Evolutionary conservation across 2,797 vertebrate genomes (phyloP).

Genomic region (Hemibagrus guttatus): DNA sequence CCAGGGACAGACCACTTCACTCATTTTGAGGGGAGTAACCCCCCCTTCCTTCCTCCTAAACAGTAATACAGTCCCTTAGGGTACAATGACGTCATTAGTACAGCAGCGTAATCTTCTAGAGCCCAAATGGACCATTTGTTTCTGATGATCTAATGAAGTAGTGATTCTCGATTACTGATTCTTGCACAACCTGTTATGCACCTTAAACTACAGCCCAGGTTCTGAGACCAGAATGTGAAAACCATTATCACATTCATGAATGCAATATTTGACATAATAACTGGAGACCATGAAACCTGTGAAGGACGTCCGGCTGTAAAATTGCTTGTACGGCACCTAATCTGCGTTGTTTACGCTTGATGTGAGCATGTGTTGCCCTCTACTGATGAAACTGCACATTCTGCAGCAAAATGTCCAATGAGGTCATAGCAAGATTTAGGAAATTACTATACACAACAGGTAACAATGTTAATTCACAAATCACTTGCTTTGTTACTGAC

Average conservation of each 20-base stretch:
- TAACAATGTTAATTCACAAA: not conserved
- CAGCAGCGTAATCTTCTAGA: slow-evolving; percentile 16
- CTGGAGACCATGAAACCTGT: not conserved
- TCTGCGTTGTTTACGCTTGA: slow-evolving; percentile 21
- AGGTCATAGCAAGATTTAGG: slow-evolving; percentile 29
- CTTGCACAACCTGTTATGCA: not conserved
- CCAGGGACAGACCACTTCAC: slow-evolving; percentile 17
- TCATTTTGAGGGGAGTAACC: not conserved
- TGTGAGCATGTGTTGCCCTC: slow-evolving; percentile 24
- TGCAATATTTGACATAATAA: slow-evolving; percentile 15
- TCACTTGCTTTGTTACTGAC: not conserved
- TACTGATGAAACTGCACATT: slow-evolving; percentile 32
- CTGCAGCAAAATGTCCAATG: slow-evolving; percentile 15
- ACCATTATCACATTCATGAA: not conserved
- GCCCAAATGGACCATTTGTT: slow-evolving; percentile 2
- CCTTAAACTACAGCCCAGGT: not conserved
- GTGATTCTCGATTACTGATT: not conserved
- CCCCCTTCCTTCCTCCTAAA: not conserved
- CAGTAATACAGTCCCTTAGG: not conserved
- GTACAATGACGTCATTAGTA: slow-evolving; percentile 14
- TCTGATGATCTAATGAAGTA: not conserved
- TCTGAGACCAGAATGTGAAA: not conserved
- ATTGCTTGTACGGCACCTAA: not conserved
- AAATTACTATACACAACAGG: not conserved
- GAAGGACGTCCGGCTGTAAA: slow-evolving; percentile 6